Conservation (phyloP, 1,140 invertebrate species). For the Panagrolaimus sp. region DNA sequence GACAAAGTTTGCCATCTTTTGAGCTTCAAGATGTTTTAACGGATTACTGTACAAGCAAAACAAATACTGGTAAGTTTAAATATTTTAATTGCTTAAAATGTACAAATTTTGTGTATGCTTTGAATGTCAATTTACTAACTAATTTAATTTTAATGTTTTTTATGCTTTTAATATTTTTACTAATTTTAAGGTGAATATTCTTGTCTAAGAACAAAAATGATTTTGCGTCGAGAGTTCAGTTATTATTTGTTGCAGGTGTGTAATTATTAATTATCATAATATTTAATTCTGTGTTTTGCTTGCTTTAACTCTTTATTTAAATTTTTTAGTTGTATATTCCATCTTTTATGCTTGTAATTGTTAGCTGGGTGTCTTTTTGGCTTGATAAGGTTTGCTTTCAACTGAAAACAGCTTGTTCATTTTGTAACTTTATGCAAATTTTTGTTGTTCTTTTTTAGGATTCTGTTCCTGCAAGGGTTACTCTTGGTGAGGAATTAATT, state of each 20-base stretch:
- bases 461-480: slow-evolving; percentile 59
- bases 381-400: slow-evolving; percentile 60
- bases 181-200: slow-evolving; percentile 11
- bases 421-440: too few relatives aligned
- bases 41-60: slow-evolving; percentile 88
- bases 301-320: neutral
- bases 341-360: slow-evolving; percentile 64
- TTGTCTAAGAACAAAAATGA: slow-evolving; percentile 83
- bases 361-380: slow-evolving; percentile 66
- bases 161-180: neutral
- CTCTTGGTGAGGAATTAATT: slow-evolving; percentile 47
- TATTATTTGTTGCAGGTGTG: slow-evolving; percentile 82
- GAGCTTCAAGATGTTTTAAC: slow-evolving; percentile 83
- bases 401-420: too few relatives aligned
- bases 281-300: slow-evolving; percentile 2
- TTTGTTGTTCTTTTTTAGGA: slow-evolving; percentile 43
- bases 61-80: slow-evolving; percentile 70
- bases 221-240: slow-evolving; percentile 92
- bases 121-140: neutral
- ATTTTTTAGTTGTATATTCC: slow-evolving; percentile 51
- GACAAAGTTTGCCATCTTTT: slow-evolving; percentile 75
- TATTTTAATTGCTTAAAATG: neutral
- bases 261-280: slow-evolving; percentile 2
- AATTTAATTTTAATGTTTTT: neutral
- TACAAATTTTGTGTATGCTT: neutral